These are phyloP conservation scores for Allolobophora icterica DNA, from an alignment of 2,888 invertebrate genomes.

Conservation along the genomic window DNA sequence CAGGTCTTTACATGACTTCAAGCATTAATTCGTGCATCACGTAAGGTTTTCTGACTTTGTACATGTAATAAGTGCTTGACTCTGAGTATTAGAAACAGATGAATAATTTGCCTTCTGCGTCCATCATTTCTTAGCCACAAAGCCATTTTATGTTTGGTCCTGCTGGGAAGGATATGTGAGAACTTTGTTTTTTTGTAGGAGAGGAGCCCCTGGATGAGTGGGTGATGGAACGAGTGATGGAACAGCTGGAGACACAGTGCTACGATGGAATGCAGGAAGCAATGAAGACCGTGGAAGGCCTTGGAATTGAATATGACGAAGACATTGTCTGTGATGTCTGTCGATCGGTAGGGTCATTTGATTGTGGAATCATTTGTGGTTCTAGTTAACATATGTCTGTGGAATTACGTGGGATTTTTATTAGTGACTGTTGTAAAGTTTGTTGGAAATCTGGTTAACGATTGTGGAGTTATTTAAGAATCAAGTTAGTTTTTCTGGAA, in stretches of 20 bases:
- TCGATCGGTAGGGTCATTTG: slow-evolving; percentile 74
- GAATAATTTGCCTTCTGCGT: too few relatives aligned
- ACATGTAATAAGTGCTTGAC: too few relatives aligned
- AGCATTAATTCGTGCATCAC: too few relatives aligned
- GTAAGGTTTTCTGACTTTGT: too few relatives aligned
- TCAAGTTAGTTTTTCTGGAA: neutral
- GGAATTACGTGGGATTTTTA: neutral
- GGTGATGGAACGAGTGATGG: slow-evolving; percentile 87
- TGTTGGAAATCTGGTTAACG: neutral
- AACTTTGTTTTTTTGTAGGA: slow-evolving; percentile 67
- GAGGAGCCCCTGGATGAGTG: slow-evolving; percentile 75
- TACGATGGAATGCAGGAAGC: slow-evolving; percentile 63
- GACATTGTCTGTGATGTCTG: slow-evolving; percentile 99
- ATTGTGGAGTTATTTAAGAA: neutral
- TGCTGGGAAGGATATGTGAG: neutral
- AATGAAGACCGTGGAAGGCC: slow-evolving; percentile 64
- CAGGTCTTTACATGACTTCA: too few relatives aligned
- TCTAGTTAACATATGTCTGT: neutral
- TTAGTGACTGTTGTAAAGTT: neutral
- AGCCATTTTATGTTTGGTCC: too few relatives aligned
- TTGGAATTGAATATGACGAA: slow-evolving; percentile 96
- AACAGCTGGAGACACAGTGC: slow-evolving; percentile 81
- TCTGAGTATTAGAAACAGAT: too few relatives aligned
- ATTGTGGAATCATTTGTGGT: slow-evolving; percentile 67
- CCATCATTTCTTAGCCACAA: too few relatives aligned